A percentile compares a stretch with the other conserved stretches of the same genome.
phyloP scores from a whole-genome alignment of 2,888 invertebrate species.

The Nemurella pictetii region DNA sequence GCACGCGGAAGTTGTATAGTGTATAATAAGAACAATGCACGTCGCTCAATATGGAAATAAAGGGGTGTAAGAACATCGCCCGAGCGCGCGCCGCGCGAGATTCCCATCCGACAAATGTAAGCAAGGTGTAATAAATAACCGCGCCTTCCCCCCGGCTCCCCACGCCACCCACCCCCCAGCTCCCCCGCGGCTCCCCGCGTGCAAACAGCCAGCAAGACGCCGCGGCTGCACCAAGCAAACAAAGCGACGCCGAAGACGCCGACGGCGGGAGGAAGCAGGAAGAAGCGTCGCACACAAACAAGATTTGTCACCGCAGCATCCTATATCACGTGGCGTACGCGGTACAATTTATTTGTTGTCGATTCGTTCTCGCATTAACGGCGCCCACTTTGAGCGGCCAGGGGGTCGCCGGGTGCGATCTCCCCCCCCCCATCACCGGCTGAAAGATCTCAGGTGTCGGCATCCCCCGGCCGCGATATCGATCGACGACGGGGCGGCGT shows the following conservation, averaged over 20 bases:
- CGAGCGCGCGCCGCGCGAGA: no score
- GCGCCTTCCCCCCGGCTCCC: neutral
- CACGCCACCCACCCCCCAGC: neutral
- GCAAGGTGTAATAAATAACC: neutral
- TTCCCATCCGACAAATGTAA: neutral
- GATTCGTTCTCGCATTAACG: neutral
- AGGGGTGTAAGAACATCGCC: neutral
- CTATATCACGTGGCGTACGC: neutral
- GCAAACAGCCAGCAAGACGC: neutral
- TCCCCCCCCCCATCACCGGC: neutral
- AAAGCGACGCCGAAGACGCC: neutral
- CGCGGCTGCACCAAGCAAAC: neutral
- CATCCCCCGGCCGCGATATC: neutral
- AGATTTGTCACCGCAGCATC: neutral
- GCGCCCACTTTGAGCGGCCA: neutral
- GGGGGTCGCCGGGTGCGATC: neutral
- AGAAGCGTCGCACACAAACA: neutral
- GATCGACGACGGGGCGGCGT: neutral
- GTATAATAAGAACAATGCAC: neutral
- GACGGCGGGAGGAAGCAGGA: no score
- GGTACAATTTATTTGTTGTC: neutral
- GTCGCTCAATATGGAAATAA: neutral
- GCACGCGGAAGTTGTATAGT: no score
- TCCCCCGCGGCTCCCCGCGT: neutral
- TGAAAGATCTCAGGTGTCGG: neutral